A percentile compares a stretch with the other conserved stretches of the same genome.
These are phyloP conservation scores for Toxotes jaculatrix DNA, from an alignment of 2,113 vertebrate species.

Conservation along the genomic window DNA sequence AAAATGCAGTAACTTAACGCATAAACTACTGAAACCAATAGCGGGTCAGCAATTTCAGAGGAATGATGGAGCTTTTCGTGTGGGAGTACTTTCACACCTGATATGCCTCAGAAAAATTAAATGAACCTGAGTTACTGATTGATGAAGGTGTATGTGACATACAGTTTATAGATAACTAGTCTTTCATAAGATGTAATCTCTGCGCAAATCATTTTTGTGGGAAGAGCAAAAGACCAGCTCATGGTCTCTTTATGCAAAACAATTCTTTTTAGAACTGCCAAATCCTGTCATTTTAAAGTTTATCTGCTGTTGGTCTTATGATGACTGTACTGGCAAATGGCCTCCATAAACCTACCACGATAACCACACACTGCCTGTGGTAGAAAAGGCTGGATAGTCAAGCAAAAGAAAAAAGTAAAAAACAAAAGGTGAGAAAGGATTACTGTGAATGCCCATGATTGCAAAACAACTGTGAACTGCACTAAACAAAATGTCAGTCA, in stretches of 20 bases:
- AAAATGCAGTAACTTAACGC: neutral
- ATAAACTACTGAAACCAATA: slow-evolving; percentile 3
- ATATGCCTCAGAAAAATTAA: neutral
- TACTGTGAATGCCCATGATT: slow-evolving; percentile 20
- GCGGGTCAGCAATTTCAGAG: neutral
- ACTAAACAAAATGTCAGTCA: slow-evolving; percentile 35
- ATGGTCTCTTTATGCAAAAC: neutral
- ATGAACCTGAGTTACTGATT: slow-evolving; percentile 1
- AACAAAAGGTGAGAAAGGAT: neutral
- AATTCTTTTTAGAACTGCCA: neutral
- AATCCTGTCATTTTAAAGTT: neutral
- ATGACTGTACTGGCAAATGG: neutral
- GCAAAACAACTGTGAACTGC: slow-evolving; percentile 46
- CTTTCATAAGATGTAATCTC: neutral
- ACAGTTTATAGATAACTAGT: neutral
- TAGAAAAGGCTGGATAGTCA: neutral
- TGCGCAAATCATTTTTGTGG: neutral
- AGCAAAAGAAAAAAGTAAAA: neutral
- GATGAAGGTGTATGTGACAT: neutral
- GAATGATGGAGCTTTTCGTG: neutral
- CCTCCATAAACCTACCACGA: neutral
- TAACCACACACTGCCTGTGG: neutral
- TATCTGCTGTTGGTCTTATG: too few species aligned
- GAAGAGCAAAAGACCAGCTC: neutral
- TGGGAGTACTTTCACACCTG: neutral